phyloP scores from a whole-genome alignment of 2,113 vertebrate species.

The Zapus hudsonius region DNA sequence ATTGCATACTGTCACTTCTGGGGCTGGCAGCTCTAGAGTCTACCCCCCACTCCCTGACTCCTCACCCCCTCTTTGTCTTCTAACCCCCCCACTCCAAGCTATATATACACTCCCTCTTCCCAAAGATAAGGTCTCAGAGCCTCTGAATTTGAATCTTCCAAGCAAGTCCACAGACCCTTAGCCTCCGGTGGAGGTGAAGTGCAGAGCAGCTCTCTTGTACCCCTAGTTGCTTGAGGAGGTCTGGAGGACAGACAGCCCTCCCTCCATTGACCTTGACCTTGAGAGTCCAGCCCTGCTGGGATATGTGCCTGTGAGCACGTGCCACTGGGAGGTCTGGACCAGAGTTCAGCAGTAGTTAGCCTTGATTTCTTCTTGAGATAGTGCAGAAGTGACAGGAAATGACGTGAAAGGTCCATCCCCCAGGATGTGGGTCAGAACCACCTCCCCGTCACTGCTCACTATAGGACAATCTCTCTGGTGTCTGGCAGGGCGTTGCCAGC shows the following conservation, averaged over 20 bases:
- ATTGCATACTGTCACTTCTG: too few species aligned
- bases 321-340: neutral
- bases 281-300: neutral
- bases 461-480: neutral
- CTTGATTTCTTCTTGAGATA: neutral
- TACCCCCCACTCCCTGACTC: too few species aligned
- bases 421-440: neutral
- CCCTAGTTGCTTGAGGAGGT: neutral
- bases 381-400: neutral
- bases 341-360: neutral
- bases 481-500: neutral
- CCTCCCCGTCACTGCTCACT: neutral
- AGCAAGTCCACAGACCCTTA: too few species aligned
- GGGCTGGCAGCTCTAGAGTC: too few species aligned
- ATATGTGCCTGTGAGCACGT: neutral
- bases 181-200: fast-evolving
- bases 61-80: too few species aligned
- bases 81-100: too few species aligned
- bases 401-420: neutral
- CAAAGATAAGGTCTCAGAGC: too few species aligned
- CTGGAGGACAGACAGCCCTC: neutral
- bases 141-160: too few species aligned
- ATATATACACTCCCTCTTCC: too few species aligned
- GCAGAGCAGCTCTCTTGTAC: neutral
- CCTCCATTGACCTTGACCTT: neutral